Percentiles rank a stretch among this genome's conserved stretches.
Conservation (phyloP, 2,113 vertebrate species). For the Melanotaenia duboulayi region DNA sequence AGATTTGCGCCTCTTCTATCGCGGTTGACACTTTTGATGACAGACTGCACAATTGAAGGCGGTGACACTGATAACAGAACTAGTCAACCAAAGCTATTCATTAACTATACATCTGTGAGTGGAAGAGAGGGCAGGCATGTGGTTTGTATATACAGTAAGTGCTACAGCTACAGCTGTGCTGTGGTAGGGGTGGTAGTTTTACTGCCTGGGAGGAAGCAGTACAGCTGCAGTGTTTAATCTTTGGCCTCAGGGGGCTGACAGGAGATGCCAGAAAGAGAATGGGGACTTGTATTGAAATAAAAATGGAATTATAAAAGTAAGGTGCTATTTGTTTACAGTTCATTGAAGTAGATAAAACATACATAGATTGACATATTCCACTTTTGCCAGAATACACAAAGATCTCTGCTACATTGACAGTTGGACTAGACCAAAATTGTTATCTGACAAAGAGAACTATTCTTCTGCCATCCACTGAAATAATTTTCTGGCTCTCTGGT, state of each 20-base stretch:
- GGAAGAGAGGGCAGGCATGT: conserved; percentile 37
- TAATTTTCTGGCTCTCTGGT: too few relatives aligned
- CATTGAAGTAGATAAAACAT: too few relatives aligned
- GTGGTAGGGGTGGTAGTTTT: conserved; percentile 37
- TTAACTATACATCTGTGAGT: conserved; percentile 49
- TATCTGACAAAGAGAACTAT: too few relatives aligned
- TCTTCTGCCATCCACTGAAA: too few relatives aligned
- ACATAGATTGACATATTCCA: too few relatives aligned
- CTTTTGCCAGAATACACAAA: too few relatives aligned
- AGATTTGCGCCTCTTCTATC: not conserved
- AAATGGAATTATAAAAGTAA: too few relatives aligned
- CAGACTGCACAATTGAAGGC: conserved; percentile 29
- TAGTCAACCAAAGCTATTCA: conserved; percentile 51
- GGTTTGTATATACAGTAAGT: conserved; percentile 33
- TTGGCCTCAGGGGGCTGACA: conserved; percentile 30
- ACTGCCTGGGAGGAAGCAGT: conserved; percentile 35
- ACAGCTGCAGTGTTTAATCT: conserved; percentile 31
- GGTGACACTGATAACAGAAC: conserved; percentile 62
- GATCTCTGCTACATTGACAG: too few relatives aligned
- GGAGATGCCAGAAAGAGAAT: not conserved
- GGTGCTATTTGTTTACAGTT: too few relatives aligned
- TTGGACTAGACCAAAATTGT: too few relatives aligned
- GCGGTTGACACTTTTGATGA: conserved; percentile 36
- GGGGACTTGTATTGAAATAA: too few relatives aligned
- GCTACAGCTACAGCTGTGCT: conserved; percentile 33